Evolutionary conservation across 1,140 invertebrate genomes (phyloP), one percentile per base, ranked within the genome.

Genomic region (Hycleus phaleratus): DNA sequence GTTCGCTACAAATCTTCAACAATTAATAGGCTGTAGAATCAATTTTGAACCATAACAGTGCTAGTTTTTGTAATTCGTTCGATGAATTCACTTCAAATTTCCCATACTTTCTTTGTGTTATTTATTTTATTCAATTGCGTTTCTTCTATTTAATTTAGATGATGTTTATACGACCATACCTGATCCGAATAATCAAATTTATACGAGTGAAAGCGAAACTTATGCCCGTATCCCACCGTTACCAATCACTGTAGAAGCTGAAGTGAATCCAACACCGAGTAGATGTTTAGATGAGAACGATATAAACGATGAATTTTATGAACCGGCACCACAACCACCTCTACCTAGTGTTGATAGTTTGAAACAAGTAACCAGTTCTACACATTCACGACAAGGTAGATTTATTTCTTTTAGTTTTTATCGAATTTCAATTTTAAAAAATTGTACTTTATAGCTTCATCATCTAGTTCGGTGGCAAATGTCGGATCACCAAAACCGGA

Each of bases 121-220:
- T 18, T 18, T 18, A 18, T 18, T 18, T 18, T 1, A 18, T 18
- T 10, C 9, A 1, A 25, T 46, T 9, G 2, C 6, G 11, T 2
- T 2, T 39, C 10, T 39, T 39, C 10, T 39, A 10, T 39, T 39
- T 24, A 50, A n/a, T 50, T 63, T 67, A 87, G 90, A 93, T 73
- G 91, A 94, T 75, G 91, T 91, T 78, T 93, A 94, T 73, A 90
- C 89, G 1, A 90, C 89, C 3, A 92, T 92, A 55, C 88, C 91
- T 61, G 91, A 93, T 67, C 87, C 84, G 55, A 83, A 82, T 46
- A 85, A 82, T 63, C 74, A 75, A 46, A 71, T 87, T 4, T 88
- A 88, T 56, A 86, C 83, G 0, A 86, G 86, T 66, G 90, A 86
- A n/a, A 91, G 88, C 56, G 89, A 91, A 71, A 92, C 90, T 3